Conservation (phyloP, 1,140 invertebrate species). For the Patella vulgata region DNA sequence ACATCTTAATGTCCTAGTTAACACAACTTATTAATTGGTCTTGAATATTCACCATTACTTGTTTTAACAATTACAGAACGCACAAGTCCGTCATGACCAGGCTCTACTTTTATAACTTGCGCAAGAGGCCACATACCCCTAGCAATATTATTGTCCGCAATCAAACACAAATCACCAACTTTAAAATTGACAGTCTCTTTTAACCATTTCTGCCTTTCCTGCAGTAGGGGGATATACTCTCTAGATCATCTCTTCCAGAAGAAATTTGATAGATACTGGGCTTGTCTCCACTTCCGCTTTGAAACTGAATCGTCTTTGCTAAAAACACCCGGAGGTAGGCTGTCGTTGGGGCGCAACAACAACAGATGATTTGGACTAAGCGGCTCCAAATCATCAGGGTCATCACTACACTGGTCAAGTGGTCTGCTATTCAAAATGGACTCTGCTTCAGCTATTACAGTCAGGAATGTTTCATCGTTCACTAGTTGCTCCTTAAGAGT, state of each 20-base stretch:
- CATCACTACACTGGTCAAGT: conserved; percentile 11
- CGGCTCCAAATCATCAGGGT: conserved; percentile 18
- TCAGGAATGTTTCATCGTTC: conserved; percentile 15
- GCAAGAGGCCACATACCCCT: too few species aligned
- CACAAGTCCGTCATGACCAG: too few species aligned
- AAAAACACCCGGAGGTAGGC: conserved; percentile 25
- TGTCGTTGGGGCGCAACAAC: conserved; percentile 11
- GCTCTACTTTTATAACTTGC: too few species aligned
- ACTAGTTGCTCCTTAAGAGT: neutral
- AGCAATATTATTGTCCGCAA: conserved; percentile 19
- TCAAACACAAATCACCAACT: conserved; percentile 36
- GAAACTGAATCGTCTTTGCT: conserved; percentile 23
- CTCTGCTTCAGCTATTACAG: too few species aligned
- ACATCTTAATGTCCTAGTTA: too few species aligned
- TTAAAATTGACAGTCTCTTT: conserved; percentile 18
- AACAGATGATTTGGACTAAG: conserved; percentile 41
- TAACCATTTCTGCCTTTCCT: conserved; percentile 36
- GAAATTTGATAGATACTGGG: conserved; percentile 39
- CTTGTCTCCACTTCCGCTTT: conserved; percentile 33
- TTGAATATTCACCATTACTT: too few species aligned
- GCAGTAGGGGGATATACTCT: conserved; percentile 27
- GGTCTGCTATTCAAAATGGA: conserved; percentile 24
- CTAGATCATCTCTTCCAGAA: conserved; percentile 36
- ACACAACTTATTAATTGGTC: too few species aligned
- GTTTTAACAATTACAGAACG: too few species aligned